A percentile compares a stretch with the other conserved stretches of the same genome.
Evolutionary conservation across 2,797 vertebrate species (phyloP).

Genomic region (Hirundo rustica): DNA sequence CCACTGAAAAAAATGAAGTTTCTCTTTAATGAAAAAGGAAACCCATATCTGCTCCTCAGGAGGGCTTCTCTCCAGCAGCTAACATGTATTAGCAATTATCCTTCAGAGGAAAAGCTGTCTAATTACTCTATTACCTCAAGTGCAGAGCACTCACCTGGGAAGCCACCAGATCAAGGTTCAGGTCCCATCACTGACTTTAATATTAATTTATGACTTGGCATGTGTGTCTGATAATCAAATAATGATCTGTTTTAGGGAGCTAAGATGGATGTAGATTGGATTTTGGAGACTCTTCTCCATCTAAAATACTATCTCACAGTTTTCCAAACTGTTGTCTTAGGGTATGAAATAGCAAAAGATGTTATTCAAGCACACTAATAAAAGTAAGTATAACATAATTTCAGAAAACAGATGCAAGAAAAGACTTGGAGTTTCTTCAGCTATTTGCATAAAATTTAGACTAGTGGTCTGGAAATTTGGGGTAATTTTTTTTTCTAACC

Average conservation of each 20-base stretch:
- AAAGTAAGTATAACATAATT: background rate
- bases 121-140: constrained; percentile 69
- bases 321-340: background rate
- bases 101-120: constrained; percentile 58
- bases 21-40: constrained; percentile 66
- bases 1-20: constrained; percentile 53
- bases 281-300: background rate
- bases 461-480: background rate
- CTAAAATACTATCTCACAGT: background rate
- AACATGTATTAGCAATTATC: constrained; percentile 65
- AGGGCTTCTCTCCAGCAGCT: constrained; percentile 60
- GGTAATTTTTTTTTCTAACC: background rate
- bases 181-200: constrained; percentile 61
- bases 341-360: background rate
- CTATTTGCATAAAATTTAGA: background rate
- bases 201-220: constrained; percentile 63
- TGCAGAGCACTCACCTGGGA: constrained; percentile 62
- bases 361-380: background rate
- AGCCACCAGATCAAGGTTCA: constrained; percentile 66
- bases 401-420: background rate
- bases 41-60: constrained; percentile 33
- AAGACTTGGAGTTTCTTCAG: background rate
- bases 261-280: background rate
- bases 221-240: constrained; percentile 59
- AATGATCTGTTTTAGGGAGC: constrained; percentile 37